Evolutionary conservation across 1,140 invertebrate species (phyloP).

Genomic region (Heliconius melpomene): DNA sequence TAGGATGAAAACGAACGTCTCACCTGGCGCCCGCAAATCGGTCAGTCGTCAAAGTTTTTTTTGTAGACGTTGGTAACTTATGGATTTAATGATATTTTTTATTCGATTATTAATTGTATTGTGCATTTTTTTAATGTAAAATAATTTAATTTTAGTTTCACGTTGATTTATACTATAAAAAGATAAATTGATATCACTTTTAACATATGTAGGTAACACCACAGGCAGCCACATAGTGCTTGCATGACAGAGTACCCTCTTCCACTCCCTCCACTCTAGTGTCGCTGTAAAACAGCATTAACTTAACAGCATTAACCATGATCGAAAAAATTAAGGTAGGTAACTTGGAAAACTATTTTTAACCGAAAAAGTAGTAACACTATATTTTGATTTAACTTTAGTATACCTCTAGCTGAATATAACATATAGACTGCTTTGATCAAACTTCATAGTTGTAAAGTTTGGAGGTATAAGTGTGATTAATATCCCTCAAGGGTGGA

Average conservation of each 20-base stretch:
- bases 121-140: not conserved
- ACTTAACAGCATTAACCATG: too few species aligned
- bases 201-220: too few species aligned
- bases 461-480: not conserved
- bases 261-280: too few species aligned
- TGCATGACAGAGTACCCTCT: too few species aligned
- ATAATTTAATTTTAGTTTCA: not conserved
- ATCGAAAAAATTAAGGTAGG: too few species aligned
- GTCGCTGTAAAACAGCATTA: too few species aligned
- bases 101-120: not conserved
- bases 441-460: not conserved
- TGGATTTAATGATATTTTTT: constrained; percentile 14
- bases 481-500: constrained; percentile 3
- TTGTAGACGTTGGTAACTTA: constrained; percentile 6
- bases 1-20: constrained; percentile 55
- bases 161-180: not conserved
- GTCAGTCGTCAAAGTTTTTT: constrained; percentile 44
- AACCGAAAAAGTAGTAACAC: too few species aligned
- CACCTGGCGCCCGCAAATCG: constrained; percentile 49
- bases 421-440: not conserved
- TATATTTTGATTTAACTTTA: too few species aligned
- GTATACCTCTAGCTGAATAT: not conserved
- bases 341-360: too few species aligned
- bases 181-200: too few species aligned
- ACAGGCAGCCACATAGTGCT: too few species aligned